phyloP scores from a whole-genome alignment of 2,797 vertebrate genomes.

The Tarsius wallacei region DNA sequence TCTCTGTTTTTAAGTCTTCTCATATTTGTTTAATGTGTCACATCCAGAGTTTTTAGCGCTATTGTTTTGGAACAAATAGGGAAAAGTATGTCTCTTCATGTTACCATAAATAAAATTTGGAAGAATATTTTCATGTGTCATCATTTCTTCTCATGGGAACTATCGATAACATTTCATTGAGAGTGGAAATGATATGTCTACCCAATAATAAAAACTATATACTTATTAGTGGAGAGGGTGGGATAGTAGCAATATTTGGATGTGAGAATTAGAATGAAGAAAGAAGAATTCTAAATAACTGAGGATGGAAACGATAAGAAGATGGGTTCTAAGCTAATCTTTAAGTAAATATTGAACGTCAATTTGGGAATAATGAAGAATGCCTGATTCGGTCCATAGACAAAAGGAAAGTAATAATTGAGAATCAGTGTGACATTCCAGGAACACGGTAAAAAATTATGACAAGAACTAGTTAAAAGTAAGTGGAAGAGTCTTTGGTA shows the following conservation, averaged over 20 bases:
- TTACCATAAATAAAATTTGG: background rate
- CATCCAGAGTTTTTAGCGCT: background rate
- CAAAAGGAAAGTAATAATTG: background rate
- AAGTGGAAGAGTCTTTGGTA: background rate
- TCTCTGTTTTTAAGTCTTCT: background rate
- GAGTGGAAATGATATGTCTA: background rate
- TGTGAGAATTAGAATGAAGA: background rate
- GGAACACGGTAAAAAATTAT: background rate
- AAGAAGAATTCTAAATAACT: background rate
- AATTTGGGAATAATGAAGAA: background rate
- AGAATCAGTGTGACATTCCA: background rate
- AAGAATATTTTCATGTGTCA: background rate
- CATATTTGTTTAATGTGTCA: background rate
- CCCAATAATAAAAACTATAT: background rate
- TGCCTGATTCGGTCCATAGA: background rate
- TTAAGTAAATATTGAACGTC: background rate
- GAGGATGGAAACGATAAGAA: background rate
- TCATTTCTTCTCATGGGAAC: background rate
- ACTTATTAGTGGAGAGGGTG: background rate
- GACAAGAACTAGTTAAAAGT: background rate
- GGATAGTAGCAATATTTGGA: background rate
- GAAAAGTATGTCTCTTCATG: background rate
- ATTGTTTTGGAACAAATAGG: background rate
- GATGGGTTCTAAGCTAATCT: background rate
- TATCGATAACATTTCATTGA: background rate